A percentile compares a stretch with the other conserved stretches of the same genome.
Conservation (phyloP, 2,888 invertebrate species). For the Epistrophella euchroma region DNA sequence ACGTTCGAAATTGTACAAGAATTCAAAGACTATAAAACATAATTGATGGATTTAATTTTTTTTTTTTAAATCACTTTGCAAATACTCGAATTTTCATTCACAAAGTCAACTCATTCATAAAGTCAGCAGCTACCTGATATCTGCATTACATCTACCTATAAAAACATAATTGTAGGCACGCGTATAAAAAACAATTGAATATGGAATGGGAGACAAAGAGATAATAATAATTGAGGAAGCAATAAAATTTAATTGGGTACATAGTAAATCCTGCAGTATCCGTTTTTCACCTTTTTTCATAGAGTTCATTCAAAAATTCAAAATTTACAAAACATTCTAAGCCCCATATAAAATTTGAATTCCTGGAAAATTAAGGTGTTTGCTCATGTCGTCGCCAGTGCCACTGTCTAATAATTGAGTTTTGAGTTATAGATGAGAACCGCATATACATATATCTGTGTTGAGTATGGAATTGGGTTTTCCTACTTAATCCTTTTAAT, state of each 20-base stretch:
- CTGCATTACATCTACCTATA: not conserved
- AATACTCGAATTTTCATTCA: too few relatives aligned
- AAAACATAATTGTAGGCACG: not conserved
- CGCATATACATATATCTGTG: not conserved
- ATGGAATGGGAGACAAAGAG: not conserved
- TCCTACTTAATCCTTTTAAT: not conserved
- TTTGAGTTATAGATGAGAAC: not conserved
- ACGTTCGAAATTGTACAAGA: too few relatives aligned
- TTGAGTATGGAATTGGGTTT: not conserved
- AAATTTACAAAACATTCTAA: not conserved
- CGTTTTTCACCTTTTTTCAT: not conserved
- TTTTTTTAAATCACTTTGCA: too few relatives aligned
- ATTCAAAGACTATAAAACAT: too few relatives aligned
- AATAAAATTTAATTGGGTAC: constrained; percentile 3
- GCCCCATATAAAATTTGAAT: not conserved
- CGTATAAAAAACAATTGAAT: not conserved
- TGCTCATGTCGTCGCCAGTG: not conserved
- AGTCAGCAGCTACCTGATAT: not conserved
- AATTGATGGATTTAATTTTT: too few relatives aligned
- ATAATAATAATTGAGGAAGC: constrained; percentile 10
- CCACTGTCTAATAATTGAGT: not conserved
- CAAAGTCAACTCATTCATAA: constrained; percentile 1
- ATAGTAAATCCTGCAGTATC: not conserved
- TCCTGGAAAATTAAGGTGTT: not conserved
- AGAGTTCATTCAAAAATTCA: constrained; percentile 2